Base-by-base conservation (phyloP, 2,888 invertebrate genomes). In the Pardosa pseudoannulata region DNA sequence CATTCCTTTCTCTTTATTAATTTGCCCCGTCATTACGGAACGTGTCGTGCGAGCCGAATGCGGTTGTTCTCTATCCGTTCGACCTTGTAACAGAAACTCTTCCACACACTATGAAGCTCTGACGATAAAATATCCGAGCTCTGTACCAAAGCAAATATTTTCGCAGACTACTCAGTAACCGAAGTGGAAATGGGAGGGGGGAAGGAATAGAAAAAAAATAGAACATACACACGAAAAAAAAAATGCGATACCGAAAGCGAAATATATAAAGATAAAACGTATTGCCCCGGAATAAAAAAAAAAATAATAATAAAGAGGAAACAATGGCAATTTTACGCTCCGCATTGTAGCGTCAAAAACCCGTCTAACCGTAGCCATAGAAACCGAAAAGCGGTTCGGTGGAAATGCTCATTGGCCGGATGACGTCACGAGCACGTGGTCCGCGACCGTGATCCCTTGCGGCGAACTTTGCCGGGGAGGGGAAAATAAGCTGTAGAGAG, bases 271-370 rank as follows among this genome's bases (percentile, higher is more conserved):
- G 41, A 46, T 46, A 46, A 46, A 46, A 36, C 11, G 11, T 36
- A 36, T 36, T 7, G 5, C 5, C 36, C 11, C 11, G 5, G 36
- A 11, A 36, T 5, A 46, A 16, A 46, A 16, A 16, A 46, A 6
- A 13, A 13, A 16, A 11, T 5, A 11, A 46, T 2, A 46, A 13
- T 6, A 56, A 19, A 56, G 3, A 11, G 23, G 23, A 56, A 56
- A 56, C 56, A 56, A 56, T 56, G 19, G 23, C 56, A 56, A 56
- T 56, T 56, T 56, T 56, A 56, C 56, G 56, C 56, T 56, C 56
- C 11, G 56, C 23, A 56, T 23, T 56, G 56, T 56, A 56, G 23
- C 56, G 23, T 56, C 56, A 56, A 56, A n/a, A n/a, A 56, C 23
- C 23, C 56, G 23, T 23, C 23, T 23, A 56, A 5, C 56, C 23